Conservation (phyloP, 2,797 vertebrate species). For the Pterois miles region DNA sequence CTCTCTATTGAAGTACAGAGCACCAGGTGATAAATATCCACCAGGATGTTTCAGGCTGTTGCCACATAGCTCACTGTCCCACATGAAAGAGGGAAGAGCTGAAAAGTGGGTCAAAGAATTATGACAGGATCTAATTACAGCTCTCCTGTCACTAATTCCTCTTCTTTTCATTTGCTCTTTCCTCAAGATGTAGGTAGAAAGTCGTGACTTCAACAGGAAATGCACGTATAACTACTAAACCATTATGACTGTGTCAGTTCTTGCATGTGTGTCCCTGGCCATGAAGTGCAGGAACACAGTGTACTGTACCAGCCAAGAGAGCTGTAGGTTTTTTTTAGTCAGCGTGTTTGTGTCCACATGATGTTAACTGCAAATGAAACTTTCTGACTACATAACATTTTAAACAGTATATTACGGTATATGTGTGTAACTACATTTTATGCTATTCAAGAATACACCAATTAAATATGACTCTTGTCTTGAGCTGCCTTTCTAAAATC, state of each 20-base stretch:
- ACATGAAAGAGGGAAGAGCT: constrained; percentile 52
- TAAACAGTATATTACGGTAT: not conserved
- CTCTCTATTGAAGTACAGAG: constrained; percentile 44
- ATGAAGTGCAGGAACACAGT: constrained; percentile 22
- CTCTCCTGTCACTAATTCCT: constrained; percentile 22
- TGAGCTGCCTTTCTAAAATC: not conserved
- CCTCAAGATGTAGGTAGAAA: constrained; percentile 2
- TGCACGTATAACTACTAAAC: constrained; percentile 1
- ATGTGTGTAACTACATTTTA: not conserved
- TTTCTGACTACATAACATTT: not conserved
- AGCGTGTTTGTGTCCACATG: not conserved
- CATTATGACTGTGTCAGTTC: constrained; percentile 21
- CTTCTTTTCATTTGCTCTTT: not conserved
- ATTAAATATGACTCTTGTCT: not conserved
- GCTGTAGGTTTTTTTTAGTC: not conserved
- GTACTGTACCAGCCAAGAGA: not conserved
- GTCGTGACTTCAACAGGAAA: not conserved
- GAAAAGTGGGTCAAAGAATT: constrained; percentile 54
- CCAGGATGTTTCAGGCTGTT: constrained; percentile 49
- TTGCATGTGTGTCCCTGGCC: constrained; percentile 7
- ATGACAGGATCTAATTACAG: constrained; percentile 51
- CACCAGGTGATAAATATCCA: constrained; percentile 54
- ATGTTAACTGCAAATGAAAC: no score
- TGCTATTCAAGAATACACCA: not conserved
- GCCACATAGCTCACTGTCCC: constrained; percentile 48